Evolutionary conservation across 2,888 invertebrate genomes (phyloP), one percentile per base, ranked within the genome.

Genomic region (Tetragonula carbonaria): DNA sequence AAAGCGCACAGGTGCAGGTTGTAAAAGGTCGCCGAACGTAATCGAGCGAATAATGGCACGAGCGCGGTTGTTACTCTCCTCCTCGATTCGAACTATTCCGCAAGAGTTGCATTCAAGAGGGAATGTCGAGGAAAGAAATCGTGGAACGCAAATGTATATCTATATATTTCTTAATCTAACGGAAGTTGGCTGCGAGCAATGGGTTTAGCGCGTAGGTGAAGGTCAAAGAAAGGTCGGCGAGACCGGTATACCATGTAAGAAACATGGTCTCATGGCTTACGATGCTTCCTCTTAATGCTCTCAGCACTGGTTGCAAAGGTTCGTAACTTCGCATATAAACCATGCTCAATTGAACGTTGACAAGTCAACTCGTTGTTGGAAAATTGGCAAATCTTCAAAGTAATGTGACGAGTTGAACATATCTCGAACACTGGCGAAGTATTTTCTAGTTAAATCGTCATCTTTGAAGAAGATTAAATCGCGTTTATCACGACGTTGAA

Each of bases 221-320:
- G 91, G 87, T 90, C 84, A 86, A 68, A 81, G 80, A 86, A 72
- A 87, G 90, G 89, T 90, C 55, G 80, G 72, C 23, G 63, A 74
- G 84, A 85, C 78, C 78, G 80, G 59, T 85, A 80, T 33, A 6
- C 72, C 55, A 66, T 57, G 63, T 28, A 80, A 72, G 85, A 78
- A 75, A 70, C 55, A 62, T 66, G 59, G 45, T 45, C 45, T 14
- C 63, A 16, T 82, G 73, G 55, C 57, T 65, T 18, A 33, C 33
- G 14, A 14, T 16, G 16, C 4, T 14, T 50, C 16, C 23, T 53
- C 33, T 63, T 59, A 23, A 23, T 21, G 18, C 50, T 68, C 59
- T 55, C 75, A 23, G 33, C 33, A 59, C 6, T 0, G 33, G 33
- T 63, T 23, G 11, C 53, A 16, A 57, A 11, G 13, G n/a, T 57